These are phyloP conservation scores for Pseudococcus jackbeardsleyi DNA, from an alignment of 2,888 invertebrate species.

Conservation along the genomic window DNA sequence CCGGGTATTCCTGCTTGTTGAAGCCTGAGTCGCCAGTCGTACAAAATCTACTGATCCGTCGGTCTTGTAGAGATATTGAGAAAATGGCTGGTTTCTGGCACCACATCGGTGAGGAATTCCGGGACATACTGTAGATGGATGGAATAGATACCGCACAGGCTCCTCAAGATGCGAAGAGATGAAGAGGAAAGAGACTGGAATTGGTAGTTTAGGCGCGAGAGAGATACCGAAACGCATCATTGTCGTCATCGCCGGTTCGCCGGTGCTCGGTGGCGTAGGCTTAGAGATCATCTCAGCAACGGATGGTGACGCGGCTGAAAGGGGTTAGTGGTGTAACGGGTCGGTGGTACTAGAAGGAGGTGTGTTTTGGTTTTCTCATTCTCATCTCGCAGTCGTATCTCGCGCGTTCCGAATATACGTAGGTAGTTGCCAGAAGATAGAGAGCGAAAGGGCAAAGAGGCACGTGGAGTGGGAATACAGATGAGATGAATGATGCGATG, in stretches of 20 bases:
- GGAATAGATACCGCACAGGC: too few relatives aligned
- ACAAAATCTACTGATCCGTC: too few relatives aligned
- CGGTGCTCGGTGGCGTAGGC: neutral
- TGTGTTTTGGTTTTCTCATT: neutral
- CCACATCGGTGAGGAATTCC: too few relatives aligned
- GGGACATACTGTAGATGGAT: too few relatives aligned
- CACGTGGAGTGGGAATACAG: constrained; percentile 14
- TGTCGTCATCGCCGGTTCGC: neutral
- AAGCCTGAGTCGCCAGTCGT: too few relatives aligned
- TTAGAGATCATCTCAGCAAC: neutral
- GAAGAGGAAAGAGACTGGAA: too few relatives aligned
- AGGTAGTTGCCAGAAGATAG: neutral
- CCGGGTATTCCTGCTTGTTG: too few relatives aligned
- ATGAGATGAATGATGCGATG: neutral
- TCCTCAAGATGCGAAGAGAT: too few relatives aligned
- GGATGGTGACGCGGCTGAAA: neutral
- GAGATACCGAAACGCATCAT: neutral
- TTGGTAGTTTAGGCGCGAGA: too few relatives aligned
- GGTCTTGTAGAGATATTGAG: too few relatives aligned
- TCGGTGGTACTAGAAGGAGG: neutral
- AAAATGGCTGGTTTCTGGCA: too few relatives aligned
- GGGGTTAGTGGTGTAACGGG: constrained; percentile 17
- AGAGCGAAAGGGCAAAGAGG: constrained; percentile 13
- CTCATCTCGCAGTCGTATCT: neutral
- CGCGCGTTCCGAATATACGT: neutral